Evolutionary conservation across 2,888 invertebrate species (phyloP).

Genomic region (Ecliptopera silaceata): DNA sequence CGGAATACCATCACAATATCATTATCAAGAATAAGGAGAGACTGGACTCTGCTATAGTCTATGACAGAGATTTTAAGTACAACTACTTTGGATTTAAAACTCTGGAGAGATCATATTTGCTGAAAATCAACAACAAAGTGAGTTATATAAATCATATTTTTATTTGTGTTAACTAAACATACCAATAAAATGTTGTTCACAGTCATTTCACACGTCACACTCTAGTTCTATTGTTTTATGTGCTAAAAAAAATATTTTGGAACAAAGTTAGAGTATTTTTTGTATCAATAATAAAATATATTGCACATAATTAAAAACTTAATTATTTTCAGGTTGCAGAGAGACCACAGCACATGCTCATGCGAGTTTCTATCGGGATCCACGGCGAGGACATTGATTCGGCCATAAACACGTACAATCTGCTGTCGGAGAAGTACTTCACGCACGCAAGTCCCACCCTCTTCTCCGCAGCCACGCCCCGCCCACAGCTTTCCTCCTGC

Average conservation of each 20-base stretch:
- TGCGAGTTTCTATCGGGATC: constrained; percentile 98
- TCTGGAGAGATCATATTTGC: constrained; percentile 95
- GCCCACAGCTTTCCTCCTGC: constrained; percentile 97
- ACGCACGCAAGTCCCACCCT: constrained; percentile 99
- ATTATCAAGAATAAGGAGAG: constrained; percentile 93
- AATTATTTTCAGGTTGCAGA: constrained; percentile 87
- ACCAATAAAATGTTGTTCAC: no score
- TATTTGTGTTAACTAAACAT: no score
- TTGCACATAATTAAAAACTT: no score
- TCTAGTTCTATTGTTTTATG: no score
- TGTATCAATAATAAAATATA: no score
- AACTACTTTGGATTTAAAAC: constrained; percentile 99
- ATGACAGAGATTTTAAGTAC: constrained; percentile 98
- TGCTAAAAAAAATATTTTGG: no score
- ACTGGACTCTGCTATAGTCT: constrained; percentile 97
- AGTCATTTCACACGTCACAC: no score
- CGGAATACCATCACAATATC: constrained; percentile 90
- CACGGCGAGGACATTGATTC: constrained; percentile 96
- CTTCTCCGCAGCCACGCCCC: constrained; percentile 96
- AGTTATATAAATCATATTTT: no score
- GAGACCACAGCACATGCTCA: constrained; percentile 99
- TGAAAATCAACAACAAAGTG: constrained; percentile 93
- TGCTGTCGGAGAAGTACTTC: constrained; percentile 97
- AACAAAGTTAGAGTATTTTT: no score
- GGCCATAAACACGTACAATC: constrained; percentile 97